These are phyloP conservation scores for Takifugu bimaculatus DNA, from an alignment of 2,113 vertebrate genomes.

Conservation along the genomic window DNA sequence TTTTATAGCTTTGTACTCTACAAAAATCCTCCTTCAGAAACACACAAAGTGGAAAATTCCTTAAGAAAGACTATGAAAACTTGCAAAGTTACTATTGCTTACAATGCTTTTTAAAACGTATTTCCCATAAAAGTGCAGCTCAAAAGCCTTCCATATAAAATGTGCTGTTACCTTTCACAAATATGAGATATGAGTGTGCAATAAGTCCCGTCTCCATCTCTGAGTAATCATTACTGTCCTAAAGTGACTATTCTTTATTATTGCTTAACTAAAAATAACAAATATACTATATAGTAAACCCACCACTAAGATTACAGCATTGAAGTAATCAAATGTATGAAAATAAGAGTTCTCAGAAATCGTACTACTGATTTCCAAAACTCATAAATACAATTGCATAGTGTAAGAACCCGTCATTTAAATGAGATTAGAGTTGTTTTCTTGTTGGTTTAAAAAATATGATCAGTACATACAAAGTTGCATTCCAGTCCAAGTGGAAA, in stretches of 20 bases:
- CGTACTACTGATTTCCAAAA: background rate
- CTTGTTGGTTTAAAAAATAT: background rate
- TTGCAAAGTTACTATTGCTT: conserved; percentile 19
- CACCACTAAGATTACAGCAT: conserved; percentile 7
- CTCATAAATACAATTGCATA: conserved; percentile 2
- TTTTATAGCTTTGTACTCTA: background rate
- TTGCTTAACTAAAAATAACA: conserved; percentile 14
- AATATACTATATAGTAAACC: conserved; percentile 17
- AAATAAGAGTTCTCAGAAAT: conserved; percentile 13
- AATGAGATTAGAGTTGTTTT: background rate
- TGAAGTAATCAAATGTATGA: background rate
- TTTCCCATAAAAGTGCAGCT: conserved; percentile 52
- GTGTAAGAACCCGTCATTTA: background rate
- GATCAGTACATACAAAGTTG: background rate
- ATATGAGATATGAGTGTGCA: conserved; percentile 16
- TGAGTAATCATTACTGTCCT: conserved; percentile 3
- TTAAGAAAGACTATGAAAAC: conserved; percentile 23
- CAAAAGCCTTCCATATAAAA: conserved; percentile 49
- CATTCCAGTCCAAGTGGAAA: background rate
- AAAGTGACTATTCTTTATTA: conserved; percentile 28
- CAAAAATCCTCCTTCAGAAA: conserved; percentile 10
- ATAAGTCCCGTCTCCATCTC: conserved; percentile 15
- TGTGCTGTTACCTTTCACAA: conserved; percentile 29
- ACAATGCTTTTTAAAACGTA: conserved; percentile 19
- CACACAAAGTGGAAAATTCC: conserved; percentile 29